Percentiles rank a stretch among this genome's conserved stretches.
phyloP scores from a whole-genome alignment of 1,140 invertebrate genomes.

The Drosophila insularis region DNA sequence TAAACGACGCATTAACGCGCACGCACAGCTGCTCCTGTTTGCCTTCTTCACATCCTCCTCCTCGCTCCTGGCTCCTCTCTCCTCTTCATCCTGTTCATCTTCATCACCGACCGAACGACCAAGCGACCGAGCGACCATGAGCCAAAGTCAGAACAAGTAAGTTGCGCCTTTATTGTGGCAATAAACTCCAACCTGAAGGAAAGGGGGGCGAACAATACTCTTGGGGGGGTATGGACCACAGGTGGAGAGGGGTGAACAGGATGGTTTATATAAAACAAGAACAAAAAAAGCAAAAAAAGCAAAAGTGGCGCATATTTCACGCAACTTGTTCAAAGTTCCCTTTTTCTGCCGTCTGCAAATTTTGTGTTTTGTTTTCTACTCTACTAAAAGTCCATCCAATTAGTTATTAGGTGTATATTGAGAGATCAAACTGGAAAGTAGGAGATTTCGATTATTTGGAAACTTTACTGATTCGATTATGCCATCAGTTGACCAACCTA shows the following conservation, averaged over 20 bases:
- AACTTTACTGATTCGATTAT: background rate
- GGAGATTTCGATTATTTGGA: background rate
- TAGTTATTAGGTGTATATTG: background rate
- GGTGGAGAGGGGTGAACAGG: background rate
- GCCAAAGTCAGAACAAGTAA: slow-evolving; percentile 46
- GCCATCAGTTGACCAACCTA: too few species aligned
- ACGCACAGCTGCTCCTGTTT: slow-evolving; percentile 69
- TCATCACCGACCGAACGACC: background rate
- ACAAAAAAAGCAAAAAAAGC: slow-evolving; percentile 14
- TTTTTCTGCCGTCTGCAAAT: background rate
- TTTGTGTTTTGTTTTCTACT: slow-evolving; percentile 16
- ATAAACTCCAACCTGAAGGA: slow-evolving; percentile 59
- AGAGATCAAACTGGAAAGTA: background rate
- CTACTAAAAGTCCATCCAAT: background rate
- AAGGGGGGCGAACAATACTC: slow-evolving; percentile 7
- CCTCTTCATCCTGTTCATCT: background rate
- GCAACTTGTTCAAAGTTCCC: slow-evolving; percentile 55
- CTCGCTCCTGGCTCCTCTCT: background rate
- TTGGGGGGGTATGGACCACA: too few species aligned
- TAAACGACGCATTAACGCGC: slow-evolving; percentile 79
- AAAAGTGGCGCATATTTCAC: slow-evolving; percentile 72
- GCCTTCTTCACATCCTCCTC: slow-evolving; percentile 21
- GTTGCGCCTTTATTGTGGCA: slow-evolving; percentile 72
- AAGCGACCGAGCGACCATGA: background rate
- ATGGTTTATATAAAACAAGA: background rate